Conservation (phyloP, 2,113 vertebrate species). For the Dendropsophus ebraccatus region DNA sequence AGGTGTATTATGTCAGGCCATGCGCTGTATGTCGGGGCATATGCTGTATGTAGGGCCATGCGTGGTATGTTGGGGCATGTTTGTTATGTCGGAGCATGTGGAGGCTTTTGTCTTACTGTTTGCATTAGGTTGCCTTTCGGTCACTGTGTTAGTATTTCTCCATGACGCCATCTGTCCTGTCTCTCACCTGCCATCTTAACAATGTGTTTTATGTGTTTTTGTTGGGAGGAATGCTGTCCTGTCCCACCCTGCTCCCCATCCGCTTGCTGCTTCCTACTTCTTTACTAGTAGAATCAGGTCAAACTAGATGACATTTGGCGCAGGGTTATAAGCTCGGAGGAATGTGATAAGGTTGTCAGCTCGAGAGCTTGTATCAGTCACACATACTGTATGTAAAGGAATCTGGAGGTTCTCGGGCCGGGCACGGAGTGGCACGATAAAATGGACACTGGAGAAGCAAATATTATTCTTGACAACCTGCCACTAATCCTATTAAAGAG, state of each 20-base stretch:
- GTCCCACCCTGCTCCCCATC: background rate
- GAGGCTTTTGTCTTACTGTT: background rate
- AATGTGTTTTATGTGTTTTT: background rate
- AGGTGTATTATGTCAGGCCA: no score
- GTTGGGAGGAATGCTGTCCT: background rate
- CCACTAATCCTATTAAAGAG: background rate
- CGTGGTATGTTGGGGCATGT: no score
- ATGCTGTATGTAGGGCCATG: no score
- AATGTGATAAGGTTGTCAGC: background rate
- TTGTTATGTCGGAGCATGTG: no score
- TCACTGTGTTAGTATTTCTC: background rate
- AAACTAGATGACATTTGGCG: background rate
- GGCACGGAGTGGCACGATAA: background rate
- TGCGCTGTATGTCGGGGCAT: no score
- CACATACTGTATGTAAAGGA: background rate
- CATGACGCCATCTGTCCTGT: slow-evolving; percentile 12
- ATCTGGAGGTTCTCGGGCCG: background rate
- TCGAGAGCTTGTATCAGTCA: background rate
- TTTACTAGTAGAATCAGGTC: background rate
- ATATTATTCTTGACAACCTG: background rate
- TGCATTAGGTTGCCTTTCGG: background rate
- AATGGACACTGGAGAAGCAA: background rate
- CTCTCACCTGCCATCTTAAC: background rate
- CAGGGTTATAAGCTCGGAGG: background rate
- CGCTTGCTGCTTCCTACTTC: background rate